Conservation (phyloP, 2,113 vertebrate genomes). For the Atractosteus spatula region DNA sequence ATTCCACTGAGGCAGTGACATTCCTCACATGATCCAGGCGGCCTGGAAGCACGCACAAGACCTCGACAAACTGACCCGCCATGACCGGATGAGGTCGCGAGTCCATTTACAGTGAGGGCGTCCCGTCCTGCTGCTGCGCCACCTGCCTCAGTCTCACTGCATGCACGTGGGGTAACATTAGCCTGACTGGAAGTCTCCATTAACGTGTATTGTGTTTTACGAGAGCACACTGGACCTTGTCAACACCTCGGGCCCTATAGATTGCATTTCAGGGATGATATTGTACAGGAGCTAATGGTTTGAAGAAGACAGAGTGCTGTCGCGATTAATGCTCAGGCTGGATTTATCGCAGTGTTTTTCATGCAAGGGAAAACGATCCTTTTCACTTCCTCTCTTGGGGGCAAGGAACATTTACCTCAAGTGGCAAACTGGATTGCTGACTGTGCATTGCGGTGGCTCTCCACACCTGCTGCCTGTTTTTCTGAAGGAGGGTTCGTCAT, state of each 20-base stretch:
- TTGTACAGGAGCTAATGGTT: not conserved
- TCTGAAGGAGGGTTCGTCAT: too few relatives aligned
- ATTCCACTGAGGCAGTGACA: too few relatives aligned
- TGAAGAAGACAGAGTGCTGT: too few relatives aligned
- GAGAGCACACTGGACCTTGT: slow-evolving; percentile 5
- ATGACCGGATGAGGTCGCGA: not conserved
- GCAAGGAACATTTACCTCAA: not conserved
- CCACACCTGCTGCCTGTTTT: too few relatives aligned
- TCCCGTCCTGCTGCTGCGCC: not conserved
- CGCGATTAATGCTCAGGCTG: not conserved
- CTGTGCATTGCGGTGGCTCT: too few relatives aligned
- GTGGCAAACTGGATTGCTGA: too few relatives aligned
- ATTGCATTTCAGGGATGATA: not conserved
- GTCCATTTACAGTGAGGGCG: slow-evolving; percentile 2
- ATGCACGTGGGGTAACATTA: slow-evolving; percentile 21
- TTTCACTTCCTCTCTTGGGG: not conserved
- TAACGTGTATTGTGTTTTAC: slow-evolving; percentile 12
- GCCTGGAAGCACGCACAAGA: too few relatives aligned
- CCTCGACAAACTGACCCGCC: too few relatives aligned
- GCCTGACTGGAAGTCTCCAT: not conserved
- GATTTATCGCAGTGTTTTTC: not conserved
- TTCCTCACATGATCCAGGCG: too few relatives aligned
- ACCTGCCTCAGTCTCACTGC: slow-evolving; percentile 1
- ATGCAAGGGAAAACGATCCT: not conserved
- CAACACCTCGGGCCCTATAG: not conserved